phyloP scores from a whole-genome alignment of 2,888 invertebrate genomes.

The Pandemis heparana region DNA sequence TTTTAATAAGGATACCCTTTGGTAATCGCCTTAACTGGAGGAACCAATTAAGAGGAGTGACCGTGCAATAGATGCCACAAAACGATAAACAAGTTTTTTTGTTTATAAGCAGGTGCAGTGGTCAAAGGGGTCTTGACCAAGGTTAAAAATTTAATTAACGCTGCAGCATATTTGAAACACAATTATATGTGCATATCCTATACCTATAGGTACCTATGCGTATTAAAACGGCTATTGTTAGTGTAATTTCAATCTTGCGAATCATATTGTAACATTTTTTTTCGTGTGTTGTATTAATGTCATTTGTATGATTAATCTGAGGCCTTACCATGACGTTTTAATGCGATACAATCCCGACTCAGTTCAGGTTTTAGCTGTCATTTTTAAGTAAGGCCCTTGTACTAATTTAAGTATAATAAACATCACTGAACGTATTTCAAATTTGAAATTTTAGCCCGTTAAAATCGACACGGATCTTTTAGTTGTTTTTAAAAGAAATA shows the following conservation, averaged over 20 bases:
- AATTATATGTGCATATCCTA: background rate
- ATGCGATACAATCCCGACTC: too few species aligned
- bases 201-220: background rate
- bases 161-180: background rate
- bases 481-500: conserved; percentile 44
- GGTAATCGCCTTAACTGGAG: conserved; percentile 43
- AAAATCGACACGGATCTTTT: conserved; percentile 17
- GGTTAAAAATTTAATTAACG: conserved; percentile 44
- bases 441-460: background rate
- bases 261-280: too few species aligned
- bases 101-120: conserved; percentile 48
- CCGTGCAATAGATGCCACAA: conserved; percentile 55
- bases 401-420: too few species aligned
- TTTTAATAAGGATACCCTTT: conserved; percentile 48
- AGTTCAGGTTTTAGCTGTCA: too few species aligned
- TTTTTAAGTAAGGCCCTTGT: too few species aligned
- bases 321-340: too few species aligned
- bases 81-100: conserved; percentile 47
- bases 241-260: too few species aligned
- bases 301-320: too few species aligned
- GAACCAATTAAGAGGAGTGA: conserved; percentile 60
- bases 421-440: too few species aligned
- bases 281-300: too few species aligned
- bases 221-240: too few species aligned
- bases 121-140: conserved; percentile 33